A percentile compares a stretch with the other conserved stretches of the same genome.
Evolutionary conservation across 2,113 vertebrate species (phyloP).

Genomic region (Nannobrachium achirus): DNA sequence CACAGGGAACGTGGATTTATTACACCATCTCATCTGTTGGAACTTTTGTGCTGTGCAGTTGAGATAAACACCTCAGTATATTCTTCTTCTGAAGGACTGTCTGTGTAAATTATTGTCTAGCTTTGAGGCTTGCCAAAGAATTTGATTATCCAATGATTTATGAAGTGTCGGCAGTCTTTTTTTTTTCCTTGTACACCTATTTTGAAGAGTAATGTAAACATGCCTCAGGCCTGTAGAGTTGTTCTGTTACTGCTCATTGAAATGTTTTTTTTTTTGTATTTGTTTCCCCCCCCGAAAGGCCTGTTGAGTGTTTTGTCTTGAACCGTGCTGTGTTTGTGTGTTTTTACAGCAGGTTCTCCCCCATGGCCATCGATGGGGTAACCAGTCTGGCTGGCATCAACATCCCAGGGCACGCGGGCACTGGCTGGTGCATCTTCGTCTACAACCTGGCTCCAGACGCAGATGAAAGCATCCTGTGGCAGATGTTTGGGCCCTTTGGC

Average conservation of each 20-base stretch:
- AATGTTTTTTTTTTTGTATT: slow-evolving; percentile 15
- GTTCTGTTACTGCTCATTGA: slow-evolving; percentile 30
- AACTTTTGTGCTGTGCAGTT: neutral
- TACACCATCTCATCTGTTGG: neutral
- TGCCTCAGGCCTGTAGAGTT: slow-evolving; percentile 26
- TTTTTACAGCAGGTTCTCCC: slow-evolving; percentile 90
- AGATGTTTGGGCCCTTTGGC: slow-evolving; percentile 99
- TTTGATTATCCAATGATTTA: neutral
- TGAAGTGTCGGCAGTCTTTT: neutral
- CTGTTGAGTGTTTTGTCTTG: slow-evolving; percentile 27
- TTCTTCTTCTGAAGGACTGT: neutral
- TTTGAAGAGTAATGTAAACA: neutral
- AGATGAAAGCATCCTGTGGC: slow-evolving; percentile 98
- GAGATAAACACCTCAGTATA: neutral
- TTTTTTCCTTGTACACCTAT: too few species aligned
- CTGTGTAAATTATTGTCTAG: neutral
- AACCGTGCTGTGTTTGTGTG: slow-evolving; percentile 50
- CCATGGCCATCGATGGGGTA: slow-evolving; percentile 98
- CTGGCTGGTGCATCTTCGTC: slow-evolving; percentile 99
- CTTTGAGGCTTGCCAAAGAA: neutral
- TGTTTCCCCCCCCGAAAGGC: slow-evolving; percentile 17
- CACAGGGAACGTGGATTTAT: neutral
- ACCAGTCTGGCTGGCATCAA: slow-evolving; percentile 98
- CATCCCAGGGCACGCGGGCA: slow-evolving; percentile 94
- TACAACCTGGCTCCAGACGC: slow-evolving; percentile 98